phyloP scores from a whole-genome alignment of 2,113 vertebrate species.

The Falcunculus frontatus region DNA sequence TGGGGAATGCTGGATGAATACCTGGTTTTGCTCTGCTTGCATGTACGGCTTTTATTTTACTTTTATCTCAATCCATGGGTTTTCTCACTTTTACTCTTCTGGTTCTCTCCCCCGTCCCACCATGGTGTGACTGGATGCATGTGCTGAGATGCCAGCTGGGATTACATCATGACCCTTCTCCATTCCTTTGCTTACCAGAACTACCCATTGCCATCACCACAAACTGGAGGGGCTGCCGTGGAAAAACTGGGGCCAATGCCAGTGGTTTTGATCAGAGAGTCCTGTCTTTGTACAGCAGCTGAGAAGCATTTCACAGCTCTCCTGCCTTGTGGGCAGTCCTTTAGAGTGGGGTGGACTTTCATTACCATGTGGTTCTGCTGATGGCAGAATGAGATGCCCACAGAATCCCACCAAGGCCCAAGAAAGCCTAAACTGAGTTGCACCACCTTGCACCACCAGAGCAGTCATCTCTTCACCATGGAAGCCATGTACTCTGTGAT shows the following conservation, averaged over 20 bases:
- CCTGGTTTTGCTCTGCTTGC: neutral
- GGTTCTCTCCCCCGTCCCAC: neutral
- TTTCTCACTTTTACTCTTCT: neutral
- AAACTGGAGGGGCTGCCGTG: neutral
- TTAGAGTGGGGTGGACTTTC: neutral
- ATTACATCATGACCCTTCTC: neutral
- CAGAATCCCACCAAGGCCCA: neutral
- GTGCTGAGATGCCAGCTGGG: neutral
- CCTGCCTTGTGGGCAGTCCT: neutral
- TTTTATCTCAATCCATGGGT: neutral
- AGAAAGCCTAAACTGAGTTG: neutral
- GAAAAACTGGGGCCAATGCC: neutral
- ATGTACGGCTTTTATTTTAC: neutral
- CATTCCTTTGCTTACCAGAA: neutral
- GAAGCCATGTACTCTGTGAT: neutral
- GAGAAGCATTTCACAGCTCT: neutral
- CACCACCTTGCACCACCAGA: neutral
- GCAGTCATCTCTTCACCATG: neutral
- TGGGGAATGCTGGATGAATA: neutral
- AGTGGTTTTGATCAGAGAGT: neutral
- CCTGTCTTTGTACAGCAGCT: neutral
- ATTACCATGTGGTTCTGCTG: neutral
- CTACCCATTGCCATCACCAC: neutral
- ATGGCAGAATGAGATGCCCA: neutral
- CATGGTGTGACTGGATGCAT: neutral